Conservation (phyloP, 2,113 vertebrate genomes). For the Hucho hucho region DNA sequence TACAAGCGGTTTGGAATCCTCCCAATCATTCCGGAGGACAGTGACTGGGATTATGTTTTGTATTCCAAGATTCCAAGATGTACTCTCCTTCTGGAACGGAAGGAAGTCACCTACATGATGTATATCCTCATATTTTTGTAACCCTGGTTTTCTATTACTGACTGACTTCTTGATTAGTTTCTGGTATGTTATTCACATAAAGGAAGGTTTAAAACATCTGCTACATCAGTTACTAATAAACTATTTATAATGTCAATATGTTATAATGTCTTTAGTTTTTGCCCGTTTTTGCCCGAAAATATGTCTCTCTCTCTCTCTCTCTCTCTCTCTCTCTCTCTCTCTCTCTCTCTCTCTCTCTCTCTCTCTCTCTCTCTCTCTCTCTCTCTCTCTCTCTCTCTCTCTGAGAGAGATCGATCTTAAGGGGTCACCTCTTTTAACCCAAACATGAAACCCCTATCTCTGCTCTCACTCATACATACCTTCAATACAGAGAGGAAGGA, state of each 20-base stretch:
- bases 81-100: constrained; percentile 27
- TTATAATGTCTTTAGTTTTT: background rate
- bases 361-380: too few species aligned
- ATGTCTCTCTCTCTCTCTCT: too few species aligned
- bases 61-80: constrained; percentile 53
- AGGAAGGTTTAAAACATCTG: constrained; percentile 22
- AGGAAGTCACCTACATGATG: background rate
- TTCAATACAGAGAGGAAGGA: background rate
- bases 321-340: too few species aligned
- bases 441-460: constrained; percentile 19
- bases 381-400: too few species aligned
- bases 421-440: background rate
- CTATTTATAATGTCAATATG: constrained; percentile 60
- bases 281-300: too few species aligned
- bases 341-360: too few species aligned
- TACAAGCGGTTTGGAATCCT: constrained; percentile 40
- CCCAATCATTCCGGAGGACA: constrained; percentile 2
- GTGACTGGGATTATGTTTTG: constrained; percentile 49
- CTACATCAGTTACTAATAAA: constrained; percentile 61
- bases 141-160: constrained; percentile 49
- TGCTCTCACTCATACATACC: background rate
- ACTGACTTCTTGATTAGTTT: constrained; percentile 45
- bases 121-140: constrained; percentile 63
- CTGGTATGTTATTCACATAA: constrained; percentile 48
- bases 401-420: too few species aligned